Percentiles rank a stretch among this genome's conserved stretches.
Conservation (phyloP, 2,888 invertebrate species). For the Tetragonisca angustula region DNA sequence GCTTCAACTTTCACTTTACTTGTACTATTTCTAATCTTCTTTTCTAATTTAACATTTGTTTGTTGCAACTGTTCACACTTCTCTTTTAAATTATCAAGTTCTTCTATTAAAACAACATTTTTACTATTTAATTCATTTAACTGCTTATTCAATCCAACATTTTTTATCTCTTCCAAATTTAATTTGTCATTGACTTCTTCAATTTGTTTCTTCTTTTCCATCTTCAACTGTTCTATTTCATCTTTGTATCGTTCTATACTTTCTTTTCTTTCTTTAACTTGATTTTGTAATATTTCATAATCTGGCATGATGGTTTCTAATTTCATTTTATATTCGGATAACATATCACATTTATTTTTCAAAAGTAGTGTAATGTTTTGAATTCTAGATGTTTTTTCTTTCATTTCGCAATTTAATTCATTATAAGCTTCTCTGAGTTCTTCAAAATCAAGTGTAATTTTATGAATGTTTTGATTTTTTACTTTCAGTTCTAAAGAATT, state of each 20-base stretch:
- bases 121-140: conserved; percentile 83
- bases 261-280: conserved; percentile 71
- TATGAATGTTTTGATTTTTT: conserved; percentile 81
- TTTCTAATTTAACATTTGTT: conserved; percentile 82
- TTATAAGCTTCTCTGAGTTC: conserved; percentile 81
- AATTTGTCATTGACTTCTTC: conserved; percentile 71
- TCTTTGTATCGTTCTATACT: conserved; percentile 81
- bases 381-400: conserved; percentile 82
- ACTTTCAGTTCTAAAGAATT: conserved; percentile 80
- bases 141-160: conserved; percentile 79
- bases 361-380: conserved; percentile 74
- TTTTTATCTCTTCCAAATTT: conserved; percentile 79
- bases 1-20: conserved; percentile 82
- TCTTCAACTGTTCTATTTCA: conserved; percentile 82
- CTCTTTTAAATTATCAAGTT: conserved; percentile 84
- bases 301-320: conserved; percentile 76
- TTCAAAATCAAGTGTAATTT: conserved; percentile 83
- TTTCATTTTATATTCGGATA: conserved; percentile 83
- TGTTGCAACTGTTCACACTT: conserved; percentile 84
- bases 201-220: conserved; percentile 79
- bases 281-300: conserved; percentile 74
- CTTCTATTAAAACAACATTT: conserved; percentile 83
- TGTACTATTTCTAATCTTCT: conserved; percentile 83
- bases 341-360: conserved; percentile 78
- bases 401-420: conserved; percentile 81